A percentile compares a stretch with the other conserved stretches of the same genome.
phyloP scores from a whole-genome alignment of 2,113 vertebrate genomes.

The Hymenochirus boettgeri region DNA sequence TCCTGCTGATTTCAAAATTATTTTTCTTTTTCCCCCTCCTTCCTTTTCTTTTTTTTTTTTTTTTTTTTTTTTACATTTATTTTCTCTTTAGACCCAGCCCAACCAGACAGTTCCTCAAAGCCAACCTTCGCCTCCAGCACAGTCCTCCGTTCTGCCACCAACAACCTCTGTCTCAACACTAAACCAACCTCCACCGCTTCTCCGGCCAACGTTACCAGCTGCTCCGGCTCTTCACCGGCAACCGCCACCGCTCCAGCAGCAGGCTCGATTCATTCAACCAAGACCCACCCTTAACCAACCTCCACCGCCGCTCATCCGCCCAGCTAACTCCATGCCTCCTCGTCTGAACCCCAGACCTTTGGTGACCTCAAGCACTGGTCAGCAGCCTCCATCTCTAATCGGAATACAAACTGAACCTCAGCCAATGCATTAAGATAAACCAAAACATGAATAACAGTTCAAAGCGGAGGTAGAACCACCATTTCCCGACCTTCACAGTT shows the following conservation, averaged over 20 bases:
- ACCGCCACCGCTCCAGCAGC: constrained; percentile 91
- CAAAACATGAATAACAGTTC: constrained; percentile 38
- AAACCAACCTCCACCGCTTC: constrained; percentile 91
- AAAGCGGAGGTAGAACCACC: neutral
- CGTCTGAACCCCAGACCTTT: constrained; percentile 89
- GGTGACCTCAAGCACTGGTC: constrained; percentile 58
- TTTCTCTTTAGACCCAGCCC: constrained; percentile 68
- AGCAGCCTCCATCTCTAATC: constrained; percentile 75
- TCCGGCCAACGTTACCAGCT: constrained; percentile 85
- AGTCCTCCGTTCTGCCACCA: constrained; percentile 67
- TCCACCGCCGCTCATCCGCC: constrained; percentile 87
- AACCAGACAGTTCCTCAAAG: constrained; percentile 75
- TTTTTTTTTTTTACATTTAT: constrained; percentile 48
- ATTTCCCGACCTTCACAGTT: neutral
- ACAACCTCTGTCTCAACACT: constrained; percentile 68
- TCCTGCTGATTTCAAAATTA: too few relatives aligned
- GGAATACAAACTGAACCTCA: constrained; percentile 80
- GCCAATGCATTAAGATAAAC: constrained; percentile 69
- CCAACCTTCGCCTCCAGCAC: constrained; percentile 78
- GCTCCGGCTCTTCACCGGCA: constrained; percentile 91
- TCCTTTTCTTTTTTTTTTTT: neutral
- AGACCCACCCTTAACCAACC: constrained; percentile 85
- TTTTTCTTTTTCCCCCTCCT: too few relatives aligned
- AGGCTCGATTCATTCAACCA: constrained; percentile 87
- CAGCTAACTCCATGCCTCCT: constrained; percentile 86